Base-by-base conservation (phyloP, 1,140 invertebrate genomes). In the Drosophila ogumai region DNA sequence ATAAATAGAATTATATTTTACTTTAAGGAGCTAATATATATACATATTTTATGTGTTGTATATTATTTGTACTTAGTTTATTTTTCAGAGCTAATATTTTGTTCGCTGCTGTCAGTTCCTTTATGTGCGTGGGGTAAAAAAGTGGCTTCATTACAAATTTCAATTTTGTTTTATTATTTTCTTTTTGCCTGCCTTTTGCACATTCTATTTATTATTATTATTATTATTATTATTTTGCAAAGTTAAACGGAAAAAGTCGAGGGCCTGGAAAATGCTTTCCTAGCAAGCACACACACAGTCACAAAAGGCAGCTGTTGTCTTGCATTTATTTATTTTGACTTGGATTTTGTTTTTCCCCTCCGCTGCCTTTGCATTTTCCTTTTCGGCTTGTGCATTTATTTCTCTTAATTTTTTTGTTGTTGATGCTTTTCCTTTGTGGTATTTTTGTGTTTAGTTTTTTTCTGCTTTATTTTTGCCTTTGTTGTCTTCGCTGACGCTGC, bases 61-160 rank as follows among this genome's bases (percentile, higher is more conserved):
- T 32, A 3, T 32, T 32, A 9, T 38, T 38, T 36, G 2, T 25
- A 13, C 19, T 19, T 32, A 13, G 7, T 34, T 8, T 19, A 5
- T 19, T 52, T 19, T 13, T 6, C 15, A 10, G 7, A 22, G 6
- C 50, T 54, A 54, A 6, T n/a, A 54, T 9, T n/a, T 2, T 54
- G 32, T 0, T 22, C 7, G 0, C 2, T 3, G 9, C 19, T 54
- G 52, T 54, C 3, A 54, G 3, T 54, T 54, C 52, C 52, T 10
- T 54, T 54, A 54, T 55, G 41, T 72, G 54, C 47, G 56, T 74
- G 80, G 60, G 76, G 73, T 59, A 65, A 77, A 88, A 88, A 90
- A 90, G 78, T 85, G 79, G 86, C 86, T 90, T 90, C 78, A 90
- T 90, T 90, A 90, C 85, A 85, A 90, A 79, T 90, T 90, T 88